phyloP scores from a whole-genome alignment of 2,113 vertebrate species.

The Lagopus muta region DNA sequence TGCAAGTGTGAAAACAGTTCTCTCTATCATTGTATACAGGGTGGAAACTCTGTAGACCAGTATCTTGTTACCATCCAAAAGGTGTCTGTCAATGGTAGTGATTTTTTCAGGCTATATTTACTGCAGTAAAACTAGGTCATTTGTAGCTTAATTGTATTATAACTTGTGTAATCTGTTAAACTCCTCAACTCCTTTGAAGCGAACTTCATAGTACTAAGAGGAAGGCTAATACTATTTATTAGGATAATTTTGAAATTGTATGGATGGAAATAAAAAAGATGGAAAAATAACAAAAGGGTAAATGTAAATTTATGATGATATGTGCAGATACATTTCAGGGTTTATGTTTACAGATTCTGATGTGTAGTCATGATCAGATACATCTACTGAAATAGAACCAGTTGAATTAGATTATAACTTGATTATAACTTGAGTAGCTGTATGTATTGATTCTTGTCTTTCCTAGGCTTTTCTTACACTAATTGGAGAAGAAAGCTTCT shows the following conservation, averaged over 20 bases:
- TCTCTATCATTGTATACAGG: not conserved
- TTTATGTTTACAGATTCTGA: not conserved
- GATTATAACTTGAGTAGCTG: not conserved
- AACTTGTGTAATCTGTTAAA: not conserved
- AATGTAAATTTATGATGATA: not conserved
- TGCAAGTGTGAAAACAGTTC: not conserved
- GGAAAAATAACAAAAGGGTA: not conserved
- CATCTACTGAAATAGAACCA: not conserved
- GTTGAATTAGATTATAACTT: not conserved
- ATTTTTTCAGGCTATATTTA: constrained; percentile 8
- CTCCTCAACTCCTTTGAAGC: not conserved
- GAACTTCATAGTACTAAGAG: not conserved
- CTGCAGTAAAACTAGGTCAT: not conserved
- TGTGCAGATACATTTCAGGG: not conserved
- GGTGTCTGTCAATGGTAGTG: not conserved
- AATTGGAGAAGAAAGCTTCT: not conserved
- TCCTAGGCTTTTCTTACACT: not conserved
- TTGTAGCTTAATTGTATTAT: constrained; percentile 7
- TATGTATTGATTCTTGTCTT: not conserved
- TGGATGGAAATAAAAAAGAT: not conserved
- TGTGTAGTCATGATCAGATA: not conserved
- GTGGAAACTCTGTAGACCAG: not conserved
- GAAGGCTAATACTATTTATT: not conserved
- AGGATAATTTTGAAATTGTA: not conserved
- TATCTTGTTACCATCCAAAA: not conserved